Conservation (phyloP, 2,113 vertebrate genomes). For the Gopherus evgoodei region DNA sequence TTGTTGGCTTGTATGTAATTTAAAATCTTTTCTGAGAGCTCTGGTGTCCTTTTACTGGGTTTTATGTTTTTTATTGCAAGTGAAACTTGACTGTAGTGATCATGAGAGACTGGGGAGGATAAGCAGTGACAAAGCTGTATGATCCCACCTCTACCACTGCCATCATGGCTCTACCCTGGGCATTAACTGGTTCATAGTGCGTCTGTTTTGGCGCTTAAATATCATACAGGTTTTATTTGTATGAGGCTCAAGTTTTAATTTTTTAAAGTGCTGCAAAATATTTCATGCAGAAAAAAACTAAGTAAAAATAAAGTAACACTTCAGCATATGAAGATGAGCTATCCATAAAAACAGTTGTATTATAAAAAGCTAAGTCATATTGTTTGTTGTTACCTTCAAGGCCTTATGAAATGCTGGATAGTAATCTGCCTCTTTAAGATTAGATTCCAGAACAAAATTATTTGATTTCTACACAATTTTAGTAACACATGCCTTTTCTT, state of each 20-base stretch:
- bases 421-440: not conserved
- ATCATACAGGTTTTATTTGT: not conserved
- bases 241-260: not conserved
- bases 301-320: not conserved
- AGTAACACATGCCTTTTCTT: not conserved
- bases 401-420: not conserved
- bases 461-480: not conserved
- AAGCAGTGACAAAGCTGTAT: not conserved
- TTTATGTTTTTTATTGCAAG: not conserved
- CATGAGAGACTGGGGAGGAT: not conserved
- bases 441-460: not conserved
- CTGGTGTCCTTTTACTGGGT: not conserved
- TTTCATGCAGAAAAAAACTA: not conserved
- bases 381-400: not conserved
- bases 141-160: not conserved
- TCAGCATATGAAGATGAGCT: not conserved
- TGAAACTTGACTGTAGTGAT: not conserved
- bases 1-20: not conserved
- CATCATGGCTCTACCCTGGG: not conserved
- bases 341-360: not conserved
- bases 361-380: not conserved
- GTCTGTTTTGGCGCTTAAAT: not conserved
- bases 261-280: not conserved
- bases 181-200: not conserved
- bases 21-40: not conserved